Conservation (phyloP, 2,797 vertebrate species). For the Premnoplex brunnescens region DNA sequence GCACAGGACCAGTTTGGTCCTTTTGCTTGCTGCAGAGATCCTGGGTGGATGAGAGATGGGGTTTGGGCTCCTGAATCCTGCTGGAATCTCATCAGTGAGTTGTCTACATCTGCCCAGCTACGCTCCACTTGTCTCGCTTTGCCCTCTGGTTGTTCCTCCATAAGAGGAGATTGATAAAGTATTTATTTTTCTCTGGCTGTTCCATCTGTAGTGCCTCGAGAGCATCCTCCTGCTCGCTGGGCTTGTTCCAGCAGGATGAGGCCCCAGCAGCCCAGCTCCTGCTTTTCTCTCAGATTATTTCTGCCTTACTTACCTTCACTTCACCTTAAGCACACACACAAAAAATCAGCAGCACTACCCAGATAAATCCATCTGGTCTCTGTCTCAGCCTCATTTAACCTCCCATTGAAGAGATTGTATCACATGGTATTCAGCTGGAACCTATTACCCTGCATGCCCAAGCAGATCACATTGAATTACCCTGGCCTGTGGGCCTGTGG, state of each 20-base stretch:
- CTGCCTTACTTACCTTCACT: constrained; percentile 40
- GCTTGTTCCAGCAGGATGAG: not conserved
- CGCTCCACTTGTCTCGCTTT: not conserved
- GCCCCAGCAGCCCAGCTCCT: not conserved
- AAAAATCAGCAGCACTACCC: not conserved
- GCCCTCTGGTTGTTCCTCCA: not conserved
- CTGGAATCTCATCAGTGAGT: not conserved
- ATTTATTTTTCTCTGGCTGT: not conserved
- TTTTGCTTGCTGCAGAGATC: not conserved
- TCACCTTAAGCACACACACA: constrained; percentile 32
- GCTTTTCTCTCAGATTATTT: not conserved
- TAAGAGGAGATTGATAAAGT: constrained; percentile 1
- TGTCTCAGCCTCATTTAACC: constrained; percentile 66
- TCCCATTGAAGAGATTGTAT: constrained; percentile 48
- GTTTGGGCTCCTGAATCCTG: not conserved
- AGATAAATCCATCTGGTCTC: constrained; percentile 68
- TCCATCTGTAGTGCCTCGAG: not conserved
- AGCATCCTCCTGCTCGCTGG: not conserved
- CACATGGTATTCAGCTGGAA: constrained; percentile 58
- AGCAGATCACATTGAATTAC: constrained; percentile 70
- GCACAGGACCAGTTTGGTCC: not conserved
- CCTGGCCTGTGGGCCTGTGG: not conserved
- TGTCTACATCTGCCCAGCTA: not conserved
- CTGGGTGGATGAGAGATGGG: not conserved
- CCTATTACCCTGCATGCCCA: constrained; percentile 67